These are phyloP conservation scores for Thunnus albacares DNA, from an alignment of 2,797 vertebrate genomes.

Conservation along the genomic window DNA sequence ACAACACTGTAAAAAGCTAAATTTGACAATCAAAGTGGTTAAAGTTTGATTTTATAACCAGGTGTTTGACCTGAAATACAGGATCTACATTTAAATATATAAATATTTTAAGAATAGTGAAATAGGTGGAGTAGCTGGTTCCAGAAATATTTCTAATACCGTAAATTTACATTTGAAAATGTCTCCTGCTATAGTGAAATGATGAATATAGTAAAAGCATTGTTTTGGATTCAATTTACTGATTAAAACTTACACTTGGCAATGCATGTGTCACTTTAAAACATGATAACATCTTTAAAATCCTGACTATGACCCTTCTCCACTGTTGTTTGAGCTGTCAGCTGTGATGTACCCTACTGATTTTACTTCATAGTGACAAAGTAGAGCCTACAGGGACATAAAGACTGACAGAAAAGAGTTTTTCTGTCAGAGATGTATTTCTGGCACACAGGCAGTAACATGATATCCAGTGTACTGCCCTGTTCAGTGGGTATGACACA, in stretches of 20 bases:
- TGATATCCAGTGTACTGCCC: conserved; percentile 17
- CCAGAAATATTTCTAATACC: too few species aligned
- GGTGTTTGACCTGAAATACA: too few species aligned
- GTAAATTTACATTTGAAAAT: too few species aligned
- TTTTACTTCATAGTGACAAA: background rate
- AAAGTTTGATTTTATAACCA: too few species aligned
- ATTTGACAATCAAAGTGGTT: background rate
- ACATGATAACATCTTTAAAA: background rate
- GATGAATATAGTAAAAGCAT: too few species aligned
- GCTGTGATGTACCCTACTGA: background rate
- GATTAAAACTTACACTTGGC: background rate
- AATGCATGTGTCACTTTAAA: background rate
- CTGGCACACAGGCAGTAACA: conserved; percentile 31
- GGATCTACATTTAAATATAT: too few species aligned
- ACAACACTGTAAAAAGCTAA: background rate
- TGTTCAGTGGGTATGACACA: conserved; percentile 3
- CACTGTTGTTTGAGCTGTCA: background rate
- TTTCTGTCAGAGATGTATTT: background rate
- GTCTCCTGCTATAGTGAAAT: too few species aligned
- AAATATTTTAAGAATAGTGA: too few species aligned
- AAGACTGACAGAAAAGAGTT: conserved; percentile 14
- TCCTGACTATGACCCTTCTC: background rate
- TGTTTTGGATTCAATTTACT: too few species aligned
- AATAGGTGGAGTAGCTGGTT: too few species aligned
- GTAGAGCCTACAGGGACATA: background rate